These are phyloP conservation scores for Tetramorium bicarinatum DNA, from an alignment of 2,888 invertebrate species.

Conservation along the genomic window DNA sequence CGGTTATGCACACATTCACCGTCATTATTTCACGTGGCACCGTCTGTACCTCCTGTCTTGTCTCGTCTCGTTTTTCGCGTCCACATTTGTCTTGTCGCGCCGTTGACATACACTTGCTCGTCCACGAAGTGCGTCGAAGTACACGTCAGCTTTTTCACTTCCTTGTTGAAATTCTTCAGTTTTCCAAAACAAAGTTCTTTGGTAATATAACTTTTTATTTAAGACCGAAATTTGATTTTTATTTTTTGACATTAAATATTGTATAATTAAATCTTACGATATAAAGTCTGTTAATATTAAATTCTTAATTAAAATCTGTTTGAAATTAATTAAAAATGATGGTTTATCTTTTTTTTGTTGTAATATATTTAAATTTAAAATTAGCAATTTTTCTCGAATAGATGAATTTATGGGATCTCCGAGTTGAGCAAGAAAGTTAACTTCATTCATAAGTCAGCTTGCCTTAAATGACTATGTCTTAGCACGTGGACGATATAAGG, in stretches of 20 bases:
- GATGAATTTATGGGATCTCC: neutral
- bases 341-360: neutral
- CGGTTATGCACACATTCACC: constrained; percentile 47
- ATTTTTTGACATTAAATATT: neutral
- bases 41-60: constrained; percentile 46
- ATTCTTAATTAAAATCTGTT: neutral
- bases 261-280: neutral
- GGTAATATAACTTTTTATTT: neutral
- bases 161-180: neutral
- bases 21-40: constrained; percentile 37
- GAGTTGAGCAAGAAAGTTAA: neutral
- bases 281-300: neutral
- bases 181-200: neutral
- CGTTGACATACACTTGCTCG: neutral
- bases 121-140: neutral
- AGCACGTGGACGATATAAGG: constrained; percentile 20
- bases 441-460: constrained; percentile 5
- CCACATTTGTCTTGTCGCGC: neutral
- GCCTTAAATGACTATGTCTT: neutral
- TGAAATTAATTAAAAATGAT: neutral
- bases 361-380: neutral
- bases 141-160: neutral
- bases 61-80: constrained; percentile 22
- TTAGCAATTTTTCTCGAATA: neutral
- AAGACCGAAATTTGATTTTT: neutral